Evolutionary conservation across 1,140 invertebrate genomes (phyloP), one percentile per base, ranked within the genome.

Genomic region (Latrodectus geometricus): DNA sequence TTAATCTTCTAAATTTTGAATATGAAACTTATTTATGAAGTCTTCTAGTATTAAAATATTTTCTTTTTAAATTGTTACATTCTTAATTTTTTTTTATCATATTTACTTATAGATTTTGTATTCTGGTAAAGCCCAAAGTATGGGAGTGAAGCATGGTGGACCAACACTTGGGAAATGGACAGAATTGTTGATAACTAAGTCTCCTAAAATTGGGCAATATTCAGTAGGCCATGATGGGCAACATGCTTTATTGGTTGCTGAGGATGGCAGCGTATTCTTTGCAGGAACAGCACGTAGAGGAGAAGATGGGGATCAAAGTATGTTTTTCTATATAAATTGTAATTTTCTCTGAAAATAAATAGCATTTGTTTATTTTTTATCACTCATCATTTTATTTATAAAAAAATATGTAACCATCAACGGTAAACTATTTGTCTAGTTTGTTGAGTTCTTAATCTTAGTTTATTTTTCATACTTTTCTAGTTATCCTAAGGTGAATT

Each of bases 171-270:
- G 94, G 54, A 95, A 94, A 90, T 95, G 96, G 94, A 92, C 94
- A 1, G 96, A 97, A 90, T 91, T 97, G 72, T 90, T 93, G 15
- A 92, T 97, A 83, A 94, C 94, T 0, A 96, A 97, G 92, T 93
- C 94, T 85, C 94, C 94, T 52, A 95, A 94, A 89, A 94, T 97
- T 83, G 90, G 93, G 0, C 94, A 97, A 91, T 93, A 97, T 88
- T 94, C 96, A 0, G 94, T 97, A 20, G 97, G 97, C 0, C 97
- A 99, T 90, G 97, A 99, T 90, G 97, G 97, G 12, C 94, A 96
- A 54, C 97, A 99, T 92, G 96, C 95, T 0, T 92, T 98, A 73
- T 91, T 99, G 8, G 93, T 99, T 8, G 93, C 96, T 70, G 97
- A 98, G 88, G 97, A 98, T 91, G 97, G 97, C 0, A 94, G 94